Evolutionary conservation across 2,888 invertebrate genomes (phyloP).

Genomic region (Itoplectis maculator): DNA sequence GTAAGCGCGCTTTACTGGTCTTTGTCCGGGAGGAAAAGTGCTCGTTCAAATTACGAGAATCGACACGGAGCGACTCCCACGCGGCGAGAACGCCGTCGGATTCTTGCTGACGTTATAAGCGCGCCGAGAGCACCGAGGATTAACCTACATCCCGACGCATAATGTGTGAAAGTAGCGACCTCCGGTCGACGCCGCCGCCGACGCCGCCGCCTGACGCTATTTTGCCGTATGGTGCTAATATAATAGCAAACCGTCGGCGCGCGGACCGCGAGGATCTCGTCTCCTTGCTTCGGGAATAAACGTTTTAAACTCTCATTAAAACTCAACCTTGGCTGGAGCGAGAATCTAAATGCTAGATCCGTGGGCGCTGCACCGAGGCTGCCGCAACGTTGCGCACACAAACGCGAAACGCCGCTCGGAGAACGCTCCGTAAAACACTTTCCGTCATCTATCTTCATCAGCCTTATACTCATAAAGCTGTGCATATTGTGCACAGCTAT

Average conservation of each 20-base stretch:
- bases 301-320: constrained; percentile 69
- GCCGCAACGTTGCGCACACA: constrained; percentile 44
- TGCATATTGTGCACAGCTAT: neutral
- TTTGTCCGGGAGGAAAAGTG: constrained; percentile 46
- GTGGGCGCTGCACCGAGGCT: constrained; percentile 27
- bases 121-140: constrained; percentile 66
- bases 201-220: constrained; percentile 52
- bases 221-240: constrained; percentile 61
- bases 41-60: constrained; percentile 66
- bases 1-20: constrained; percentile 48
- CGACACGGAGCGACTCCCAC: constrained; percentile 64
- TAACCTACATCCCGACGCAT: constrained; percentile 73
- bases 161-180: constrained; percentile 72
- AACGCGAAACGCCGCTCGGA: neutral
- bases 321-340: constrained; percentile 69
- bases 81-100: constrained; percentile 59
- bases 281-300: constrained; percentile 56
- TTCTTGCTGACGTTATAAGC: constrained; percentile 35
- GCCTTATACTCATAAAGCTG: neutral
- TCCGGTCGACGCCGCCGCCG: constrained; percentile 65
- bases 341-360: constrained; percentile 65
- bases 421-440: constrained; percentile 37
- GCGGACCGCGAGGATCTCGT: constrained; percentile 13
- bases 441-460: constrained; percentile 54
- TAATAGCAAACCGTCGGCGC: constrained; percentile 51